These are phyloP conservation scores for Grantiella picta DNA, from an alignment of 2,113 vertebrate genomes.

Conservation along the genomic window DNA sequence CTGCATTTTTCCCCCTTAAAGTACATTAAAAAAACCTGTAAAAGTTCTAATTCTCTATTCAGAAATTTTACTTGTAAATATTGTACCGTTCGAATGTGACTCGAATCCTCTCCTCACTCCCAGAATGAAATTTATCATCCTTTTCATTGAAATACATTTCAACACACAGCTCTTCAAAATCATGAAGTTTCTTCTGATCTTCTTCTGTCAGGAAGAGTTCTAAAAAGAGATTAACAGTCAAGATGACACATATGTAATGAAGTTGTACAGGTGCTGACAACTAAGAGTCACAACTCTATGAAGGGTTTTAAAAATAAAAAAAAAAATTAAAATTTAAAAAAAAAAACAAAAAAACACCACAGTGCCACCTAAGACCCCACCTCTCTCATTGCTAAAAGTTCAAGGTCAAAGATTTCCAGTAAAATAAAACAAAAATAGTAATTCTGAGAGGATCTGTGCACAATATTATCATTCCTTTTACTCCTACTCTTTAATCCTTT, in stretches of 20 bases:
- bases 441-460: background rate
- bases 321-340: no score
- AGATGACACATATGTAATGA: background rate
- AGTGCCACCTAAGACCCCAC: background rate
- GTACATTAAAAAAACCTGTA: background rate
- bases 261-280: background rate
- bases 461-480: background rate
- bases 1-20: background rate
- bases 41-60: background rate
- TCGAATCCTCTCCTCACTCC: conserved; percentile 94
- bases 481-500: background rate
- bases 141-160: conserved; percentile 99
- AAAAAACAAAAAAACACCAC: background rate
- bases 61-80: background rate
- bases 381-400: background rate
- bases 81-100: conserved; percentile 93
- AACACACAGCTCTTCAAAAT: conserved; percentile 98
- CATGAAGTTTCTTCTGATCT: conserved; percentile 99
- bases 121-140: conserved; percentile 94
- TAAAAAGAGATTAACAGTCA: conserved; percentile 39
- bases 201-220: conserved; percentile 97
- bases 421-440: background rate
- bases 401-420: background rate
- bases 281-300: background rate
- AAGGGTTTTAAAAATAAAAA: background rate